phyloP scores from a whole-genome alignment of 1,140 invertebrate genomes.

The Halictus rubicundus region DNA sequence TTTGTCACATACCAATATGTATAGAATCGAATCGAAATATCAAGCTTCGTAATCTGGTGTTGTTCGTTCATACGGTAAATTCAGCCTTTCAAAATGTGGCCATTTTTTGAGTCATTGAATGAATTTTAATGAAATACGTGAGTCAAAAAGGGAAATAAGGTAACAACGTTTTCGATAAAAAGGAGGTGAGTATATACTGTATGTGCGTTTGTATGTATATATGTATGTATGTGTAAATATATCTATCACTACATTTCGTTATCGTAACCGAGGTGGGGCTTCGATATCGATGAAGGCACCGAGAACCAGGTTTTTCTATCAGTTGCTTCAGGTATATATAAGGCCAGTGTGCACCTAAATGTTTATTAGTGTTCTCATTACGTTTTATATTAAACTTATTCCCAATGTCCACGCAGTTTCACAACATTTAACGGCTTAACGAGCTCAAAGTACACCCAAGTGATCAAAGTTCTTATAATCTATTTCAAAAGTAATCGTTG shows the following conservation, averaged over 20 bases:
- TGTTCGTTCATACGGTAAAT: not conserved
- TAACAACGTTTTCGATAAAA: slow-evolving; percentile 14
- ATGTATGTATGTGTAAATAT: slow-evolving; percentile 35
- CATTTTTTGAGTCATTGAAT: too few relatives aligned
- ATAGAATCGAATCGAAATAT: too few relatives aligned
- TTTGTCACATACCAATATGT: too few relatives aligned
- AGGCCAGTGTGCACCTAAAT: slow-evolving; percentile 64
- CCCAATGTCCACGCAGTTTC: not conserved
- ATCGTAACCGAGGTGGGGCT: slow-evolving; percentile 76
- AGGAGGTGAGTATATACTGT: slow-evolving; percentile 2
- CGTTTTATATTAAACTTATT: slow-evolving; percentile 49
- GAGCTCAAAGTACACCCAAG: not conserved
- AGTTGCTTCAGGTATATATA: slow-evolving; percentile 76
- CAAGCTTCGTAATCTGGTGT: not conserved
- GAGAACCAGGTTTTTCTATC: slow-evolving; percentile 75
- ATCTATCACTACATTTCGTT: slow-evolving; percentile 70
- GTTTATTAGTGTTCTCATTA: slow-evolving; percentile 71
- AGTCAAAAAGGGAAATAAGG: not conserved
- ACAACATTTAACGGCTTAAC: not conserved
- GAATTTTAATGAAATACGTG: not conserved
- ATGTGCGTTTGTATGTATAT: not conserved
- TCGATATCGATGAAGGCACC: slow-evolving; percentile 74
- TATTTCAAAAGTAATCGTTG: not conserved
- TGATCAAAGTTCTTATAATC: not conserved
- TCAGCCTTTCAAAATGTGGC: too few relatives aligned